phyloP scores from a whole-genome alignment of 1,140 invertebrate genomes.

The Amphibalanus amphitrite region DNA sequence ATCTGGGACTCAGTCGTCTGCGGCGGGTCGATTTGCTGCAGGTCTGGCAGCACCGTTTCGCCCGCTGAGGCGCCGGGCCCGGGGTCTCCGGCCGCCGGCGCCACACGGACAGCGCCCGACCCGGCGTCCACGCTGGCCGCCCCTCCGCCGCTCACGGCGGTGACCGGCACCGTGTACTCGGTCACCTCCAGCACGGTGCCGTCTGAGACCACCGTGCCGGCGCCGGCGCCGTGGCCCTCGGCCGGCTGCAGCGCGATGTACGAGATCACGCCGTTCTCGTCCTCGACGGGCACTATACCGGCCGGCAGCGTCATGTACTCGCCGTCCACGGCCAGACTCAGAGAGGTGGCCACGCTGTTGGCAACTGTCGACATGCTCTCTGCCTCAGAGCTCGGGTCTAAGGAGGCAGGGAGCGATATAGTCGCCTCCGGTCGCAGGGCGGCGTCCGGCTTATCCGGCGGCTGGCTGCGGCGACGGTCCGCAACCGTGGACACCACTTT shows the following conservation, averaged over 20 bases:
- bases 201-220: neutral
- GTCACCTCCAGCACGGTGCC: neutral
- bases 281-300: neutral
- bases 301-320: neutral
- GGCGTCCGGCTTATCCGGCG: neutral
- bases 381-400: neutral
- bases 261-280: conserved; percentile 1
- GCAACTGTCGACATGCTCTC: neutral
- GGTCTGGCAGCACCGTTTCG: neutral
- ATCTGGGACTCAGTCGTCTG: neutral
- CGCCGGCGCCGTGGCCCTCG: neutral
- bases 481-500: neutral
- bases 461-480: neutral
- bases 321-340: neutral
- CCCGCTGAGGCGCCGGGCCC: neutral
- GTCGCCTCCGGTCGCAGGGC: neutral
- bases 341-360: neutral
- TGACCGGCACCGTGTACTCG: neutral
- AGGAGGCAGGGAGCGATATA: neutral
- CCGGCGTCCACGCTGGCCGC: too few relatives aligned
- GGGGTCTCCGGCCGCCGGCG: too few relatives aligned
- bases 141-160: neutral
- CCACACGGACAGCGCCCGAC: neutral
- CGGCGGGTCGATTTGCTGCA: neutral
- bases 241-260: conserved; percentile 1